Percentiles rank a stretch among this genome's conserved stretches.
These are phyloP conservation scores for Rotaria socialis DNA, from an alignment of 2,888 invertebrate species.

Conservation along the genomic window DNA sequence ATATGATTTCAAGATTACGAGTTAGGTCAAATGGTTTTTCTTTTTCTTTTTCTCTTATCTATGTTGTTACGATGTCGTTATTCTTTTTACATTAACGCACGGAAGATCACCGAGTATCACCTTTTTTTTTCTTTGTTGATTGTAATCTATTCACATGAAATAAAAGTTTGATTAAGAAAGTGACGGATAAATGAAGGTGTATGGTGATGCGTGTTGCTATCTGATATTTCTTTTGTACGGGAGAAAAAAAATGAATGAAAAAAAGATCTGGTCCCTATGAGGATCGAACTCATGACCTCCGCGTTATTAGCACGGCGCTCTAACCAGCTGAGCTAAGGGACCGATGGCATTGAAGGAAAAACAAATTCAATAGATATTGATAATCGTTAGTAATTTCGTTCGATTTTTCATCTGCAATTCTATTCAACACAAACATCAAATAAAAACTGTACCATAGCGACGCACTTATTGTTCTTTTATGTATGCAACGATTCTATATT, in stretches of 20 bases:
- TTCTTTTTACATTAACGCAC: not conserved
- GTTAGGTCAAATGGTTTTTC: not conserved
- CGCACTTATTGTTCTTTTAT: no score
- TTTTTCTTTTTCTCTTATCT: not conserved
- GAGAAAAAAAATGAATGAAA: not conserved
- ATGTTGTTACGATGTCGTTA: not conserved
- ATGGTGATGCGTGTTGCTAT: not conserved
- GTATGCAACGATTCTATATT: no score
- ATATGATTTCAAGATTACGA: not conserved
- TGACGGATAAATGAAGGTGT: not conserved
- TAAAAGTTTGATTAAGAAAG: not conserved
- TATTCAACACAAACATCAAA: no score
- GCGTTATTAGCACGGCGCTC: constrained; percentile 32
- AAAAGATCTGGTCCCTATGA: constrained; percentile 8
- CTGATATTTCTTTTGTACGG: not conserved
- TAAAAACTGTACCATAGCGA: no score
- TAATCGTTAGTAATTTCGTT: no score
- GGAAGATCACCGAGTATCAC: not conserved
- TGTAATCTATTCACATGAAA: no score
- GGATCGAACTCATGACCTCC: constrained; percentile 32
- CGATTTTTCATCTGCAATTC: no score
- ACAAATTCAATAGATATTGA: not conserved
- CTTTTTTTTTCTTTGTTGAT: no score
- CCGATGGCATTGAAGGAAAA: not conserved
- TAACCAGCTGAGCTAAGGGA: constrained; percentile 28